Percentiles rank a stretch among this genome's conserved stretches.
phyloP scores from a whole-genome alignment of 2,888 invertebrate species.

The Dryadula phaetusa region DNA sequence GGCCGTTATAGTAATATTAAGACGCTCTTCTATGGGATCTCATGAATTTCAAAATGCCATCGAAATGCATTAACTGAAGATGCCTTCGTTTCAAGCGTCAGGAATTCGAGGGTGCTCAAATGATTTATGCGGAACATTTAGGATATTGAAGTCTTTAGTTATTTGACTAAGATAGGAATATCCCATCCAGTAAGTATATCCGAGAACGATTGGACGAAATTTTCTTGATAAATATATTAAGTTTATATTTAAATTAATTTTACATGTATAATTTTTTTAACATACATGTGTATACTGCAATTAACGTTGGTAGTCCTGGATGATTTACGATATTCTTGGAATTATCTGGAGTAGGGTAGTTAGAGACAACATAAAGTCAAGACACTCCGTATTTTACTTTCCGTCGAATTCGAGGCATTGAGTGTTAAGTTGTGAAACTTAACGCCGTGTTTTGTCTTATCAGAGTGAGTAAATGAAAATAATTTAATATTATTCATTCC shows the following conservation, averaged over 20 bases:
- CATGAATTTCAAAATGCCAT: slow-evolving; percentile 57
- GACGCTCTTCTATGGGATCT: slow-evolving; percentile 49
- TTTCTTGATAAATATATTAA: slow-evolving; percentile 23
- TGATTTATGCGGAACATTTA: slow-evolving; percentile 52
- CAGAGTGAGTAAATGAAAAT: too few species aligned
- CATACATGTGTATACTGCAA: neutral
- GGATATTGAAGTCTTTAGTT: slow-evolving; percentile 44
- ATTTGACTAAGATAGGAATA: slow-evolving; percentile 41
- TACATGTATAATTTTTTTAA: neutral
- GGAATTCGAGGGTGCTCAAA: slow-evolving; percentile 50
- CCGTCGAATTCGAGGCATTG: too few species aligned
- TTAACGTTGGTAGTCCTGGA: too few species aligned
- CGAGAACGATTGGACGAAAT: slow-evolving; percentile 28
- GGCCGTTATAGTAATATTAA: slow-evolving; percentile 48
- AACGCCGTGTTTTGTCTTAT: too few species aligned
- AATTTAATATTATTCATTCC: too few species aligned
- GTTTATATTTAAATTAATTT: slow-evolving; percentile 4
- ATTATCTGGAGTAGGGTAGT: too few species aligned
- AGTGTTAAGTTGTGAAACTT: too few species aligned
- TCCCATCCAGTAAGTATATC: slow-evolving; percentile 32
- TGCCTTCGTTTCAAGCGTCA: slow-evolving; percentile 49
- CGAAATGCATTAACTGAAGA: slow-evolving; percentile 53
- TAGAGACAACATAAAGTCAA: too few species aligned
- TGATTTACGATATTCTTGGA: too few species aligned
- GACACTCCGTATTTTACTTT: too few species aligned